Evolutionary conservation across 2,888 invertebrate species (phyloP), one percentile per base, ranked within the genome.

Genomic region (Lottia gigantea): DNA sequence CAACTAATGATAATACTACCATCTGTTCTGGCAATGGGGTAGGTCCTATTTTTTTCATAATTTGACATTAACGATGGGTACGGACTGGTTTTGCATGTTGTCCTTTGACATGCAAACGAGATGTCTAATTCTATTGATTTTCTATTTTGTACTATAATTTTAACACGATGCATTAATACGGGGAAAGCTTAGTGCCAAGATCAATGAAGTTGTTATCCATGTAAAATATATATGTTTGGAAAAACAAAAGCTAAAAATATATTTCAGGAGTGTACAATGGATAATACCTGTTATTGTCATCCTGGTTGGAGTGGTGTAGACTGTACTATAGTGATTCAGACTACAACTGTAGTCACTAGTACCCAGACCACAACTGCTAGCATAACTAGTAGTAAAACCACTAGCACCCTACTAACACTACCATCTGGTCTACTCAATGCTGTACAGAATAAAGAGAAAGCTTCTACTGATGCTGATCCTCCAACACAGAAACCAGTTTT

Each of bases 11-110:
- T 11, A 69, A 69, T 93, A 88, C 94, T 93, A 85, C 93, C 82
- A 95, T 96, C 88, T 99, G 98, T 90, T 97, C 97, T 71, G 95
- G 95, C 75, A 94, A 94, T 90, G 98, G 98, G 91, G 98, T 97
- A 90, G 93, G 95, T 40, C 11, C 2, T 6, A 31, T 31, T 31
- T 62, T 7, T 19, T 31, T 46, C 23, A 25, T 46, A n/a, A n/a
- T n/a, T n/a, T n/a, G n/a, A n/a, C n/a, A 23, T 63, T 4, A 63
- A 23, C 8, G 16, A 16, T 23, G 31, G 31, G 31, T n/a, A n/a
- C n/a, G n/a, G n/a, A n/a, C n/a, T n/a, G n/a, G n/a, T n/a, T n/a
- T n/a, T n/a, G n/a, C n/a, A n/a, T n/a, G n/a, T n/a, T n/a, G n/a
- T n/a, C n/a, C n/a, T n/a, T n/a, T n/a, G n/a, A n/a, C n/a, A n/a